phyloP scores from a whole-genome alignment of 2,797 vertebrate genomes.

The Pipistrellus pipistrellus region DNA sequence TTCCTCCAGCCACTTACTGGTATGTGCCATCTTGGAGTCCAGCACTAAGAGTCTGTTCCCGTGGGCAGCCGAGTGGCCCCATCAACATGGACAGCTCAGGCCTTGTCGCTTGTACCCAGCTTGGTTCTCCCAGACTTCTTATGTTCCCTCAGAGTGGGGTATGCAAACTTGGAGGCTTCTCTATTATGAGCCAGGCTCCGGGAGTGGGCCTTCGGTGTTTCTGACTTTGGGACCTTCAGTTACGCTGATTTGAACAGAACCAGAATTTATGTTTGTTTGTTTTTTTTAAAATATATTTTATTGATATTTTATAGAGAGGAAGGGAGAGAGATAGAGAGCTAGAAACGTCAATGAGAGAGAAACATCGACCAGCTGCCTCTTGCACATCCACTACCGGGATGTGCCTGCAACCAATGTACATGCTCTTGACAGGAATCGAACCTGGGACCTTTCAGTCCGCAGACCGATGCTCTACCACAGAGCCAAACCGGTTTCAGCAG shows the following conservation, averaged over 20 bases:
- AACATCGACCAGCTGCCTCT: too few relatives aligned
- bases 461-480: too few relatives aligned
- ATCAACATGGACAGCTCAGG: neutral
- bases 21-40: neutral
- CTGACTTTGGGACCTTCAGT: neutral
- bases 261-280: neutral
- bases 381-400: too few relatives aligned
- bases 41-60: neutral
- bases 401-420: too few relatives aligned
- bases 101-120: neutral
- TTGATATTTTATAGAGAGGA: too few relatives aligned
- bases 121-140: neutral
- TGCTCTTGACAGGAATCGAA: too few relatives aligned
- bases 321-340: too few relatives aligned
- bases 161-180: neutral
- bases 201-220: neutral
- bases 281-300: too few relatives aligned
- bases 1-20: neutral
- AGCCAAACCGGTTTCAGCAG: too few relatives aligned
- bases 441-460: too few relatives aligned
- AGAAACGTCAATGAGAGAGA: too few relatives aligned
- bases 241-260: neutral
- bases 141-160: neutral
- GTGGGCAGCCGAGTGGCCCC: neutral
- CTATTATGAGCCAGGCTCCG: neutral